phyloP scores from a whole-genome alignment of 1,140 invertebrate species.

The Papilio dardanus region DNA sequence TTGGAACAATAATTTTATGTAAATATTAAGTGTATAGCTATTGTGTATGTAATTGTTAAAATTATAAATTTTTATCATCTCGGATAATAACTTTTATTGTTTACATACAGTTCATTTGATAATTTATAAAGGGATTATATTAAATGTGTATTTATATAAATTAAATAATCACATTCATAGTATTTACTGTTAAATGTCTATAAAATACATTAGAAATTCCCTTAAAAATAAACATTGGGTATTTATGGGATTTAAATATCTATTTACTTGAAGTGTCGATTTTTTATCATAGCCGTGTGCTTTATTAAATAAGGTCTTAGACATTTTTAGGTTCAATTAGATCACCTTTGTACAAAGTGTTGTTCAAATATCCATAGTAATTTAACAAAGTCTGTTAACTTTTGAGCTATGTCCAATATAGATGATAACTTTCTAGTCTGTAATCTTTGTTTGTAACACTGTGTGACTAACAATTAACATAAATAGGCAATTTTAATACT shows the following conservation, averaged over 20 bases:
- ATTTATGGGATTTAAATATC: background rate
- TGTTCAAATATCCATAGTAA: background rate
- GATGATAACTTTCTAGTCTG: conserved; percentile 16
- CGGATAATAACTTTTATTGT: conserved; percentile 36
- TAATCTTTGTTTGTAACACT: conserved; percentile 31
- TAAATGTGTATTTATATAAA: conserved; percentile 29
- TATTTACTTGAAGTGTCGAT: background rate
- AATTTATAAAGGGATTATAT: conserved; percentile 11
- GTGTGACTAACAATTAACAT: conserved; percentile 36
- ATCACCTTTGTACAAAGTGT: background rate
- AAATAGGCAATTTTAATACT: conserved; percentile 38
- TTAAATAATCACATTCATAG: conserved; percentile 12
- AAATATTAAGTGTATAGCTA: conserved; percentile 64
- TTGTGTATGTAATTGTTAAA: conserved; percentile 66
- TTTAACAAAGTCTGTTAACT: background rate
- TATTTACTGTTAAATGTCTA: conserved; percentile 2
- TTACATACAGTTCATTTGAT: conserved; percentile 23
- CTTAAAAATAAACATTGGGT: background rate
- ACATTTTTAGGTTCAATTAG: background rate
- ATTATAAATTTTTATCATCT: conserved; percentile 66
- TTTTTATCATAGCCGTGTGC: background rate
- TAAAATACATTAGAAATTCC: background rate
- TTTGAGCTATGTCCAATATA: background rate
- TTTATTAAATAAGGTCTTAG: background rate
- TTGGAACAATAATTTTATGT: conserved; percentile 70